A percentile compares a stretch with the other conserved stretches of the same genome.
Evolutionary conservation across 2,888 invertebrate genomes (phyloP).

Genomic region (Leptopilina myrica): DNA sequence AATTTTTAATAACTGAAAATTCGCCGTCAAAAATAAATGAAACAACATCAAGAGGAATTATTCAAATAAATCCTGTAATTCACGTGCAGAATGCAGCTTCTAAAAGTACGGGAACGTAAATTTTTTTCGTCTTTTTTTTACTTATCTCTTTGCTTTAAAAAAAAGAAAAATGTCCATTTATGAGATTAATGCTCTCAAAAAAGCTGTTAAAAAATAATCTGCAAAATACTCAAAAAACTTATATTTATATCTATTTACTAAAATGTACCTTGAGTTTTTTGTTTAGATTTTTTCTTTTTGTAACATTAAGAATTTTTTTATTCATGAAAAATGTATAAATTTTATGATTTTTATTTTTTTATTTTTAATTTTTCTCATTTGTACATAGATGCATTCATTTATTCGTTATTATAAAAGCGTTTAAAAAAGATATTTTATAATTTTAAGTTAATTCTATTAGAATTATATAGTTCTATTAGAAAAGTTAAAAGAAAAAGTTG

Average conservation of each 20-base stretch:
- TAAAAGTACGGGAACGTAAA: slow-evolving; percentile 65
- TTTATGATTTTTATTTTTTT: too few relatives aligned
- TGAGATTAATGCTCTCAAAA: background rate
- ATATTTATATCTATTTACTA: background rate
- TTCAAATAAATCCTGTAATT: slow-evolving; percentile 16
- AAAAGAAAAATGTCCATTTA: background rate
- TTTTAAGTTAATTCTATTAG: too few relatives aligned
- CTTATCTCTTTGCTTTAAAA: background rate
- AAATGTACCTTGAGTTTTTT: background rate
- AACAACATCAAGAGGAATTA: slow-evolving; percentile 42
- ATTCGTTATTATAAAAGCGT: background rate
- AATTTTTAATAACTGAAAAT: slow-evolving; percentile 64
- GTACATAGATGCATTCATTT: background rate
- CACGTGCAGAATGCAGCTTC: slow-evolving; percentile 60
- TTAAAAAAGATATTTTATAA: background rate
- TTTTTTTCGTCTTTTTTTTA: background rate
- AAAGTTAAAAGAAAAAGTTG: too few relatives aligned
- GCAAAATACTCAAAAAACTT: background rate
- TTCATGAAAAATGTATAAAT: background rate
- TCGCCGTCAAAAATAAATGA: slow-evolving; percentile 54
- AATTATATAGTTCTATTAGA: too few relatives aligned
- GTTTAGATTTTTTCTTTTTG: background rate
- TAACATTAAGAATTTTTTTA: background rate
- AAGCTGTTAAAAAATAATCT: background rate
- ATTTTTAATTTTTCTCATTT: background rate